Evolutionary conservation across 2,888 invertebrate genomes (phyloP).

Genomic region (Patella depressa): DNA sequence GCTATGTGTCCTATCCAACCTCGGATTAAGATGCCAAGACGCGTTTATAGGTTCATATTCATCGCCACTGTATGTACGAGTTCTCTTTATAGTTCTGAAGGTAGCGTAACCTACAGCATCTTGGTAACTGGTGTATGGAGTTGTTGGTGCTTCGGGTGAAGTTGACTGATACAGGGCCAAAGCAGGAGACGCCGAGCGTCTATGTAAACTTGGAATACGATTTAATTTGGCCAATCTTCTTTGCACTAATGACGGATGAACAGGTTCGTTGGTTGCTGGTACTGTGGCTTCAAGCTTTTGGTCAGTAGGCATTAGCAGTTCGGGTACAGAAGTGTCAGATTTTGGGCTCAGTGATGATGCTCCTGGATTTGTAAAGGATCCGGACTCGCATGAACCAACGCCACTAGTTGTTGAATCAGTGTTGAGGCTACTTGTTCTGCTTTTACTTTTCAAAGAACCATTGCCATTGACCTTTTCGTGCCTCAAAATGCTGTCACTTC

Average conservation of each 20-base stretch:
- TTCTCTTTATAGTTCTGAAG: constrained; percentile 66
- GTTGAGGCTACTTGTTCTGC: constrained; percentile 74
- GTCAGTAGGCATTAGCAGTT: too few relatives aligned
- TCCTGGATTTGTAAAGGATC: constrained; percentile 34
- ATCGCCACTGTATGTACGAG: constrained; percentile 61
- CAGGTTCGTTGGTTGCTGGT: constrained; percentile 62
- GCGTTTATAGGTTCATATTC: constrained; percentile 36
- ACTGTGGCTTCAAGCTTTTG: constrained; percentile 2
- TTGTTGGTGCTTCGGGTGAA: constrained; percentile 22
- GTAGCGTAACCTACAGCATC: constrained; percentile 71
- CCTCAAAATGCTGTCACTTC: too few relatives aligned
- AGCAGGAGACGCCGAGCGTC: constrained; percentile 48
- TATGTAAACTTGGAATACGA: constrained; percentile 62
- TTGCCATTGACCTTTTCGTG: constrained; percentile 42
- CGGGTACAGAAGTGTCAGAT: constrained; percentile 78
- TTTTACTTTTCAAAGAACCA: constrained; percentile 70
- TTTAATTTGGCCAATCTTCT: constrained; percentile 63
- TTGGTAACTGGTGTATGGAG: constrained; percentile 63
- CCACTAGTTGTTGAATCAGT: constrained; percentile 85
- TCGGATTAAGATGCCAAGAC: constrained; percentile 29
- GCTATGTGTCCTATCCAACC: constrained; percentile 43
- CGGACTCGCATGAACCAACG: constrained; percentile 86
- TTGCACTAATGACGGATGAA: constrained; percentile 66
- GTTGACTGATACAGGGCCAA: constrained; percentile 32
- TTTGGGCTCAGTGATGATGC: constrained; percentile 82